phyloP scores from a whole-genome alignment of 2,113 vertebrate genomes.

The Hippocampus comes region DNA sequence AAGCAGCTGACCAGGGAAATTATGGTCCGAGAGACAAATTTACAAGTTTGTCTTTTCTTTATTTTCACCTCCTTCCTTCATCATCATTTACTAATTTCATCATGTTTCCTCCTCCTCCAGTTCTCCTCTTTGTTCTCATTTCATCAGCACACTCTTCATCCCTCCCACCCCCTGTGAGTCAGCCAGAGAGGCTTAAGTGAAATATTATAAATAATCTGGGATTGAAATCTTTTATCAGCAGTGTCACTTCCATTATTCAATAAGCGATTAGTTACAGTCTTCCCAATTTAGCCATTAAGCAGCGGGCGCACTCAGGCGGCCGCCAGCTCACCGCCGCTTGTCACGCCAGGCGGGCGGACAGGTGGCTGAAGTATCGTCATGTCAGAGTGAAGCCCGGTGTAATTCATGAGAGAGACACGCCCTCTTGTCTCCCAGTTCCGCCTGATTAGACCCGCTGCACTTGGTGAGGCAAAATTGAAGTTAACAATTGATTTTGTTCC shows the following conservation, averaged over 20 bases:
- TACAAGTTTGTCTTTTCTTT: conserved; percentile 12
- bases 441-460: conserved; percentile 30
- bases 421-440: conserved; percentile 33
- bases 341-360: conserved; percentile 47
- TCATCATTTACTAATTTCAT: conserved; percentile 2
- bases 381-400: conserved; percentile 56
- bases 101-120: not conserved
- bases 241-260: conserved; percentile 93
- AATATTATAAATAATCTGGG: conserved; percentile 85
- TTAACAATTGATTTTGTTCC: conserved; percentile 1
- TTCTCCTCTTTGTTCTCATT: not conserved
- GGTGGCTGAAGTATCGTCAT: conserved; percentile 68
- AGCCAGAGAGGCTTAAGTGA: conserved; percentile 81
- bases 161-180: conserved; percentile 72
- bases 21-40: conserved; percentile 38
- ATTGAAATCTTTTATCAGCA: conserved; percentile 95
- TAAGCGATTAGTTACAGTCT: conserved; percentile 83
- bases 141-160: not conserved
- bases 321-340: conserved; percentile 43
- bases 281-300: conserved; percentile 80
- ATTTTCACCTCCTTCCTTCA: conserved; percentile 1
- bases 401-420: conserved; percentile 70
- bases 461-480: not conserved
- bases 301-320: conserved; percentile 48
- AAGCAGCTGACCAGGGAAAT: conserved; percentile 50